A percentile compares a stretch with the other conserved stretches of the same genome.
These are phyloP conservation scores for Dryobates pubescens DNA, from an alignment of 2,797 vertebrate genomes.

Conservation along the genomic window DNA sequence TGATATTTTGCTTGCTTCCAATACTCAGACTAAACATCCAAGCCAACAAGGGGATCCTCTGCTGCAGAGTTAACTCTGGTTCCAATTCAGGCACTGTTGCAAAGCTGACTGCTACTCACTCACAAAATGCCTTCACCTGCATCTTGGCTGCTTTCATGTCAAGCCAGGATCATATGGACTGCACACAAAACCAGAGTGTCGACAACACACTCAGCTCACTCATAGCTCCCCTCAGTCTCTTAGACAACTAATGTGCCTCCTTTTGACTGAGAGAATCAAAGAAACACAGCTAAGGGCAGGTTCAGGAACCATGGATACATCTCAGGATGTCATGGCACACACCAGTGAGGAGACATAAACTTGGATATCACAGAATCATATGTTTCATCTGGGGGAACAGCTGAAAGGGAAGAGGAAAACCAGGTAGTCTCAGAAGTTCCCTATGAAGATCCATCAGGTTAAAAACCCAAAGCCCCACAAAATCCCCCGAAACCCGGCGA, in stretches of 20 bases:
- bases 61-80: neutral
- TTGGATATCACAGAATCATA: too few relatives aligned
- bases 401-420: neutral
- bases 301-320: neutral
- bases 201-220: neutral
- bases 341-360: neutral
- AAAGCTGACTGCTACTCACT: neutral
- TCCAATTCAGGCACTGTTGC: neutral
- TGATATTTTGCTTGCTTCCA: neutral
- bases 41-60: neutral
- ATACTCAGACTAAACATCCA: neutral
- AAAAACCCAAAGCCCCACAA: neutral
- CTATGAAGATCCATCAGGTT: neutral
- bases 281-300: neutral
- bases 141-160: neutral
- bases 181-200: neutral
- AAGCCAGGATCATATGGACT: neutral
- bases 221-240: neutral
- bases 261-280: neutral
- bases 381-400: neutral
- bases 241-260: neutral
- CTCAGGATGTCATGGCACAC: neutral
- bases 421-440: neutral
- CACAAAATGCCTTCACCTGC: neutral
- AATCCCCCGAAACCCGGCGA: neutral